Evolutionary conservation across 2,888 invertebrate species (phyloP), one percentile per base, ranked within the genome.

Genomic region (Athalia circularis): DNA sequence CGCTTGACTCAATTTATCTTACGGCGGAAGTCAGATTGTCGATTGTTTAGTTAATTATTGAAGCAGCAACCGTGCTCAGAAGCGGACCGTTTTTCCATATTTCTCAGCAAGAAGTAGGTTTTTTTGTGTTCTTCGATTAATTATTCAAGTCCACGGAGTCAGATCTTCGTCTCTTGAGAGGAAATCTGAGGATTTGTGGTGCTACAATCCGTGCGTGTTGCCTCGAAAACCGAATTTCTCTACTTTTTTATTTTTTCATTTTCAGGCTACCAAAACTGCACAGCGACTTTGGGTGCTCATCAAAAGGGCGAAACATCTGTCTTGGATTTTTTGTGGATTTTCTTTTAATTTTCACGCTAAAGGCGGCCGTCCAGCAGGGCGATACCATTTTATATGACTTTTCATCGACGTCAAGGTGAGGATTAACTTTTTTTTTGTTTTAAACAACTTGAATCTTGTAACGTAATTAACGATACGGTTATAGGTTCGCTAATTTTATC

Each of bases 301-400:
- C 84, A 82, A 83, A 83, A 82, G 84, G 84, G 86, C 88, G 87
- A 88, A 84, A 87, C 89, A 88, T 87, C 88, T 88, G 89, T 88
- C 86, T 83, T 80, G 83, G 79, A 67, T 65, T 76, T 75, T 65
- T 65, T 65, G 75, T 76, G 79, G 67, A 65, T 65, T 76, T 75
- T 59, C 57, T 76, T 79, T 76, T 65, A 85, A 86, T 89, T 90
- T 90, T 90, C 84, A 88, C 89, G 90, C 89, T 89, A 87, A 86
- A 90, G 86, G 89, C 89, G 90, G 87, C 93, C 95, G 95, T 95
- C 95, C 95, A 94, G 93, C 93, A 94, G 95, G 95, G 95, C 95
- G 95, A 94, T 94, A 95, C 94, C 94, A 93, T 96, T 95, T 97
- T 97, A 97, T 97, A 97, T 97, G 97, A 96, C 96, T 96, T 96